Evolutionary conservation across 2,888 invertebrate genomes (phyloP), one percentile per base, ranked within the genome.

Genomic region (Patella pellucida): DNA sequence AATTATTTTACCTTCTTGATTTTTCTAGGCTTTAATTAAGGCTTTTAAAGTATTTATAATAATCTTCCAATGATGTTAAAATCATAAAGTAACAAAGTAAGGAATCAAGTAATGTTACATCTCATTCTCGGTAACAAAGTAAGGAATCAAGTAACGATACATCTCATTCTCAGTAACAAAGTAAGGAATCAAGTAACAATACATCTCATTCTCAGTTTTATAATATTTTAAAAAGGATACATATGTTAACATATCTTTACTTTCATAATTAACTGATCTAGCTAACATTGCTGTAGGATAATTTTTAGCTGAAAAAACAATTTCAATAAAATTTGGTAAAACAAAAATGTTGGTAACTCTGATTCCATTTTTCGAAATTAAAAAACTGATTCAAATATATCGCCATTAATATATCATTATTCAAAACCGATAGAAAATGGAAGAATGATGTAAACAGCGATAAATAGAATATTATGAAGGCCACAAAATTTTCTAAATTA

Each of bases 211-310:
- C 14, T 69, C 19, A 69, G 16, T 23, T 23, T 19, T 69, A 11
- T 69, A n/a, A 69, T 5, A 69, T 69, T 69, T 27, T 23, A 41
- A 41, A 83, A 90, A 90, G 89, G 90, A 90, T 90, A 91, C 91
- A 89, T 86, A 92, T 52, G 83, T 82, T 62, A 91, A 85, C 89
- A 92, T 88, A 41, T 91, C 91, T 82, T 89, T 88, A 12, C 89
- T 87, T 84, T 92, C 92, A 82, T 89, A 92, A 82, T 92, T 91
- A 67, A 85, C 84, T 16, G 91, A 87, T 74, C 92, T 85, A 9
- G 92, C 89, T 68, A 92, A 82, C 86, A 90, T 88, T 2, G 91
- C 84, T 71, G 85, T 84, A 52, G 92, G 92, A 81, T 91, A 92
- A 84, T 85, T 89, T 71, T 86, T 83, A 52, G 92, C 92, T 91